Conservation (phyloP, 2,888 invertebrate genomes). For the Liposcelis brunnea region DNA sequence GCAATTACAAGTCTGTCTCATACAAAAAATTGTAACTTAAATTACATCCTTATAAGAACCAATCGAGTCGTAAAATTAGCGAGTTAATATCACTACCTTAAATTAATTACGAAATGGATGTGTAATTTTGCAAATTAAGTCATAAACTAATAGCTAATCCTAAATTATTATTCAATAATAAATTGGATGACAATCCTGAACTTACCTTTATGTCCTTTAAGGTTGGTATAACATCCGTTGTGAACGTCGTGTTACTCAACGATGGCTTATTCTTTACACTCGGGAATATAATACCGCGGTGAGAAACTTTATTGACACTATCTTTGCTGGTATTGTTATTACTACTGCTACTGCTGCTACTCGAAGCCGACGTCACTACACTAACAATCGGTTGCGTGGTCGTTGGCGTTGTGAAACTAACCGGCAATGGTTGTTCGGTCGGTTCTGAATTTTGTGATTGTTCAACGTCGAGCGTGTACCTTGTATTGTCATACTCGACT, state of each 20-base stretch:
- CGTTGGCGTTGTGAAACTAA: conserved; percentile 20
- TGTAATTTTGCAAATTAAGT: too few species aligned
- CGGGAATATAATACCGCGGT: conserved; percentile 72
- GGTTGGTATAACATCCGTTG: conserved; percentile 50
- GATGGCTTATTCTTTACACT: conserved; percentile 82
- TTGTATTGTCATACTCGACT: conserved; percentile 58
- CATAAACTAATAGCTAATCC: too few species aligned
- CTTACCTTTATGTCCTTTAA: conserved; percentile 73
- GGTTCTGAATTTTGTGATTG: conserved; percentile 19
- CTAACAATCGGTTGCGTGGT: conserved; percentile 13
- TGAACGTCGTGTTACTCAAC: conserved; percentile 64
- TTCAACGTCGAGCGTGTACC: conserved; percentile 35
- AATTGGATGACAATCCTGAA: conserved; percentile 10
- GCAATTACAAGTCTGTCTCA: too few species aligned
- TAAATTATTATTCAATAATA: too few species aligned
- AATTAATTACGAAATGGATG: too few species aligned
- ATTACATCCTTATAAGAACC: too few species aligned
- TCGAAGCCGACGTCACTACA: conserved; percentile 17
- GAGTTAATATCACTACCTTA: too few species aligned
- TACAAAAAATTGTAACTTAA: too few species aligned
- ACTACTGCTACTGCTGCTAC: conserved; percentile 16
- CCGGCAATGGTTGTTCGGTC: conserved; percentile 16
- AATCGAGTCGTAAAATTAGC: too few species aligned
- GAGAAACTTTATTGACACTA: not conserved
- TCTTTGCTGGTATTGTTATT: conserved; percentile 20